Percentiles rank a stretch among this genome's conserved stretches.
Evolutionary conservation across 2,888 invertebrate species (phyloP).

Genomic region (Linnaemya tessellans): DNA sequence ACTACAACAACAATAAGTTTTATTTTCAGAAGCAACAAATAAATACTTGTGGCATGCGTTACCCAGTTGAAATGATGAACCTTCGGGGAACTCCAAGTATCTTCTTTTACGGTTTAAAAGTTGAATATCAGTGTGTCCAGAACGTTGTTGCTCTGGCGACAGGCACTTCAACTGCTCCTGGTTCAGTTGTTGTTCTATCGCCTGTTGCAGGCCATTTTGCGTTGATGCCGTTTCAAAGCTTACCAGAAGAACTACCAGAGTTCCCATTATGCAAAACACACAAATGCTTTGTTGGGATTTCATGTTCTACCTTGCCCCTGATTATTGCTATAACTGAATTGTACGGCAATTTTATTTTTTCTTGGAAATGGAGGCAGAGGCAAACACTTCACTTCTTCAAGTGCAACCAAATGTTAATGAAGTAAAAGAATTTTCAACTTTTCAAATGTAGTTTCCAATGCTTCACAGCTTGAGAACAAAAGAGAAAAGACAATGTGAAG

Average conservation of each 20-base stretch:
- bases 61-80: constrained; percentile 84
- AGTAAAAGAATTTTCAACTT: constrained; percentile 15
- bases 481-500: constrained; percentile 30
- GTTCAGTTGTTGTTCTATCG: constrained; percentile 45
- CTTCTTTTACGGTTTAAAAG: constrained; percentile 80
- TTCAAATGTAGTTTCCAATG: constrained; percentile 23
- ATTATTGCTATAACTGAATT: neutral
- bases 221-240: constrained; percentile 11
- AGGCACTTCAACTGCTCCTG: constrained; percentile 8
- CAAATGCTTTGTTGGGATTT: constrained; percentile 11
- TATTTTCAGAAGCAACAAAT: too few species aligned
- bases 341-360: neutral
- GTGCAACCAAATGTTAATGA: constrained; percentile 43
- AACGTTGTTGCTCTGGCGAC: neutral
- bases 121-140: neutral
- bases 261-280: neutral
- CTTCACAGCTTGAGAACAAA: neutral
- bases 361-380: constrained; percentile 24
- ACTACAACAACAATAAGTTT: constrained; percentile 73
- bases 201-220: constrained; percentile 15
- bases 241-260: neutral
- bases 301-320: neutral
- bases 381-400: constrained; percentile 44
- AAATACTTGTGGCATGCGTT: constrained; percentile 60
- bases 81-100: constrained; percentile 84